A percentile compares a stretch with the other conserved stretches of the same genome.
phyloP scores from a whole-genome alignment of 1,140 invertebrate species.

The Pseudoatta argentina region DNA sequence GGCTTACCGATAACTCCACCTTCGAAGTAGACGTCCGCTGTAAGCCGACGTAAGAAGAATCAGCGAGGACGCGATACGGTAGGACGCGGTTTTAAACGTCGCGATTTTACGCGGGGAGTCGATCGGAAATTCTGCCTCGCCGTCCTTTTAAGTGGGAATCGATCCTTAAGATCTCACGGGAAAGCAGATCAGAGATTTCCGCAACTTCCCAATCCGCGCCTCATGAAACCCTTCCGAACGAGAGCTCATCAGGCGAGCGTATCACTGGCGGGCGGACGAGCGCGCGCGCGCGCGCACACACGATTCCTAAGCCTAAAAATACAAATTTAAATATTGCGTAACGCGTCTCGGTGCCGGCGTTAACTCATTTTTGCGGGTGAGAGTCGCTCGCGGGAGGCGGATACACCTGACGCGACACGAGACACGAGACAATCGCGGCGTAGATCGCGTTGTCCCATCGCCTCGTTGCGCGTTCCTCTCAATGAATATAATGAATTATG shows the following conservation, averaged over 20 bases:
- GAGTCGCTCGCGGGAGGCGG: not conserved
- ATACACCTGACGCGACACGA: not conserved
- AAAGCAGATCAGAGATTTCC: not conserved
- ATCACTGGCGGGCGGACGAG: not conserved
- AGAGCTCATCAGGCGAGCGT: not conserved
- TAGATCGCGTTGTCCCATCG: not conserved
- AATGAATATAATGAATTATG: too few species aligned
- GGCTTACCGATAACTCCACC: constrained; percentile 17
- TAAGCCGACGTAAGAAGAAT: not conserved
- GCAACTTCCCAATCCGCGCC: not conserved
- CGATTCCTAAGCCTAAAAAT: constrained; percentile 46
- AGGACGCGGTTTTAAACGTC: not conserved
- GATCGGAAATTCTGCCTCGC: not conserved
- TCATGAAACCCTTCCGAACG: not conserved
- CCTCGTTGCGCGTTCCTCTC: too few species aligned
- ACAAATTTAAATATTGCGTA: constrained; percentile 63
- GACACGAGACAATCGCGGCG: not conserved
- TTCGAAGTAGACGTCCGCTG: not conserved
- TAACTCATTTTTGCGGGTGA: constrained; percentile 36
- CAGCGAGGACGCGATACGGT: not conserved
- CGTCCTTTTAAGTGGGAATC: not conserved
- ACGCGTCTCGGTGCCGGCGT: constrained; percentile 23
- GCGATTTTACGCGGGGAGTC: not conserved
- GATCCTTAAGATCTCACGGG: not conserved
- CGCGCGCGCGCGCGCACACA: not conserved